A percentile compares a stretch with the other conserved stretches of the same genome.
Evolutionary conservation across 2,113 vertebrate genomes (phyloP).

Genomic region (Zootoca vivipara): DNA sequence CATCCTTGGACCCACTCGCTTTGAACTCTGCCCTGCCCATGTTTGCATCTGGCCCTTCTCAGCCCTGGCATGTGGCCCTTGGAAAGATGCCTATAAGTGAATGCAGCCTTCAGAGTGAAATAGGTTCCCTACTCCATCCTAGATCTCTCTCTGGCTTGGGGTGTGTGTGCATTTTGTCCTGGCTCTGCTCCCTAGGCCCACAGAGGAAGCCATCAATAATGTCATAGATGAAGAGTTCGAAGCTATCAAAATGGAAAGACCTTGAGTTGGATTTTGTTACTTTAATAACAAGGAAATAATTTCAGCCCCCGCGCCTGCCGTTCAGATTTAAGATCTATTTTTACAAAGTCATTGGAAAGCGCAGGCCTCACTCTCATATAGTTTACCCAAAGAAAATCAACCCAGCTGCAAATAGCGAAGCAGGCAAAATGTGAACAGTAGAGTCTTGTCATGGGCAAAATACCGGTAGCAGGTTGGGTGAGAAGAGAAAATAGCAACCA

Average conservation of each 20-base stretch:
- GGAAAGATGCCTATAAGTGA: too few species aligned
- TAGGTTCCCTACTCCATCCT: not conserved
- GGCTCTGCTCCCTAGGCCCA: not conserved
- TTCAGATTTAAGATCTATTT: not conserved
- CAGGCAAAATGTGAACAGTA: not conserved
- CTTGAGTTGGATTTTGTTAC: not conserved
- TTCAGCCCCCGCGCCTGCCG: not conserved
- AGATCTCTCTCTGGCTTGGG: not conserved
- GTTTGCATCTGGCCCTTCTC: too few species aligned
- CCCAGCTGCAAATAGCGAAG: not conserved
- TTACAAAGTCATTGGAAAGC: not conserved
- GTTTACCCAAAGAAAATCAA: not conserved
- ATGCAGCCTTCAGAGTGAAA: too few species aligned
- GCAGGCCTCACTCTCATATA: not conserved
- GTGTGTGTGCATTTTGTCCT: not conserved
- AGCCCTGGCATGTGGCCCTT: too few species aligned
- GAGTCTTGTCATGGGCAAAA: constrained; percentile 14
- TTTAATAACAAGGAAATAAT: not conserved
- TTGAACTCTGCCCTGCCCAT: too few species aligned
- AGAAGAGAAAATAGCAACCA: constrained; percentile 22
- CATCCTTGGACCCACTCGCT: too few species aligned
- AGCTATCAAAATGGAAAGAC: not conserved
- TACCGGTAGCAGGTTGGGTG: constrained; percentile 19
- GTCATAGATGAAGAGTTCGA: not conserved
- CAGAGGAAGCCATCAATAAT: not conserved